Conservation (phyloP, 2,888 invertebrate genomes). For the Meta bourneti region DNA sequence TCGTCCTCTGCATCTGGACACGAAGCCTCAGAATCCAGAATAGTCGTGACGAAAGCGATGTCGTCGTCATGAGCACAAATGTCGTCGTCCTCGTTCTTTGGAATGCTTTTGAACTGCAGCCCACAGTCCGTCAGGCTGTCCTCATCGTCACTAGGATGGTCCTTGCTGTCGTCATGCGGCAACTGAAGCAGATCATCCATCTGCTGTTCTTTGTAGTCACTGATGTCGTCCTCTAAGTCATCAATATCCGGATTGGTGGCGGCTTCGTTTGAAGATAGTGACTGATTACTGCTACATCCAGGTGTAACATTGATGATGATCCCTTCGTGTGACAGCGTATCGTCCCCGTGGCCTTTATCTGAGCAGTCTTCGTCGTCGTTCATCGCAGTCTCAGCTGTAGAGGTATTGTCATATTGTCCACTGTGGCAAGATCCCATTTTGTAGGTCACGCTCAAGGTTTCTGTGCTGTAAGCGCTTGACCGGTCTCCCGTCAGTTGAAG, state of each 20-base stretch:
- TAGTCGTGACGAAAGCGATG: slow-evolving; percentile 17
- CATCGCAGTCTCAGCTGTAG: slow-evolving; percentile 24
- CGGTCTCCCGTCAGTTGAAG: slow-evolving; percentile 82
- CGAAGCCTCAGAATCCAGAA: slow-evolving; percentile 43
- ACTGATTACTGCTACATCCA: not conserved
- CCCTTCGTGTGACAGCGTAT: slow-evolving; percentile 40
- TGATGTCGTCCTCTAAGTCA: slow-evolving; percentile 61
- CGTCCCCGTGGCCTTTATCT: slow-evolving; percentile 27
- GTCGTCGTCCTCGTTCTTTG: slow-evolving; percentile 4
- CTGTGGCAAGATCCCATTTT: slow-evolving; percentile 37
- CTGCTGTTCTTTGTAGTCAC: slow-evolving; percentile 59
- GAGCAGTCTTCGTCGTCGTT: slow-evolving; percentile 53
- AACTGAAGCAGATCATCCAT: slow-evolving; percentile 55
- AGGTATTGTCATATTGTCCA: slow-evolving; percentile 3
- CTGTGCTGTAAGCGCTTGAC: slow-evolving; percentile 52
- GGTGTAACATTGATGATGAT: slow-evolving; percentile 46
- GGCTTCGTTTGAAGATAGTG: slow-evolving; percentile 51
- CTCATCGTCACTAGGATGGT: slow-evolving; percentile 65
- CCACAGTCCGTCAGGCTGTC: slow-evolving; percentile 70
- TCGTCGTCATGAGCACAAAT: slow-evolving; percentile 12
- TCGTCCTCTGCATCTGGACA: slow-evolving; percentile 20
- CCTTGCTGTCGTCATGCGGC: slow-evolving; percentile 56
- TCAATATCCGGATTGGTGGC: slow-evolving; percentile 41
- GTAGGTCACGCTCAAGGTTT: slow-evolving; percentile 57
- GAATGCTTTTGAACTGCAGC: slow-evolving; percentile 59